Evolutionary conservation across 30 jellyfish, hydroid and myxozoan species (phyloP).

Genomic region (Cassiopea andromeda): DNA sequence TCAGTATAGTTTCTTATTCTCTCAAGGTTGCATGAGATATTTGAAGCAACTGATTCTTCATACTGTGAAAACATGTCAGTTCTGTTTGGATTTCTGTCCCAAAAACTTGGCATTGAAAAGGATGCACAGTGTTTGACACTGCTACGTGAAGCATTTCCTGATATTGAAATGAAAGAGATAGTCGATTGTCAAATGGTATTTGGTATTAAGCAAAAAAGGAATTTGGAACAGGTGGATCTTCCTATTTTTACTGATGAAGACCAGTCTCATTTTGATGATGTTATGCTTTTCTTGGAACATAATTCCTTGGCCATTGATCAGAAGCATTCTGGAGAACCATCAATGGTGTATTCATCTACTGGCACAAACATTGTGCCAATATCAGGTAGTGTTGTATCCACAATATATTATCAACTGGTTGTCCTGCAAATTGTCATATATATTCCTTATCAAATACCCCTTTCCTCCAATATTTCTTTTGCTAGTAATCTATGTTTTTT

Average conservation of each 20-base stretch:
- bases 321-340: slow-evolving; percentile 15
- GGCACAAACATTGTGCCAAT: neutral
- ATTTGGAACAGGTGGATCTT: slow-evolving; percentile 9
- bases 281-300: slow-evolving; percentile 35
- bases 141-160: slow-evolving; percentile 63
- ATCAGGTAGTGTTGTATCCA: neutral
- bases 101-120: slow-evolving; percentile 56
- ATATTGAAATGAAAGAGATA: slow-evolving; percentile 46
- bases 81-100: slow-evolving; percentile 34
- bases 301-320: neutral
- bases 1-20: neutral
- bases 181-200: slow-evolving; percentile 54
- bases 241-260: slow-evolving; percentile 66
- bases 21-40: slow-evolving; percentile 44
- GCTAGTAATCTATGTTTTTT: too few relatives aligned
- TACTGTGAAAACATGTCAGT: slow-evolving; percentile 58
- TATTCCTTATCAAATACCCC: neutral
- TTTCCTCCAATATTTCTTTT: neutral
- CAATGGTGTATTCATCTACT: neutral
- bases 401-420: neutral
- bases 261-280: slow-evolving; percentile 18
- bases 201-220: slow-evolving; percentile 46
- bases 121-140: slow-evolving; percentile 25
- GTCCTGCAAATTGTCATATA: neutral
- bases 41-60: slow-evolving; percentile 49